Percentiles rank a stretch among this genome's conserved stretches.
phyloP scores from a whole-genome alignment of 2,797 vertebrate genomes.

The Micrastur ruficollis region DNA sequence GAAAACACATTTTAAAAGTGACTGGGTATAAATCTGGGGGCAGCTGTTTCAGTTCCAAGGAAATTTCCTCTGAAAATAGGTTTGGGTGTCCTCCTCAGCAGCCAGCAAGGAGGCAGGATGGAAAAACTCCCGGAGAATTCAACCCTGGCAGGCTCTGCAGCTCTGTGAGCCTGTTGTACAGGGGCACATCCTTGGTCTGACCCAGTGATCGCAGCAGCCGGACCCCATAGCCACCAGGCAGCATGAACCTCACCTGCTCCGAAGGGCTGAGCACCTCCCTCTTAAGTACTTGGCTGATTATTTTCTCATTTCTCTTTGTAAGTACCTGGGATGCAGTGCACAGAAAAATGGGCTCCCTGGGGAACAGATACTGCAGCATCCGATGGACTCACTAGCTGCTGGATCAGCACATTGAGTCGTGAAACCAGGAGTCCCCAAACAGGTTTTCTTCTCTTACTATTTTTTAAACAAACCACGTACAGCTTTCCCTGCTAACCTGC shows the following conservation, averaged over 20 bases:
- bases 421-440: neutral
- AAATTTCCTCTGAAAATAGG: neutral
- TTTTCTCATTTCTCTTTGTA: neutral
- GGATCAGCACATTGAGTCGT: neutral
- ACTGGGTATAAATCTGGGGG: neutral
- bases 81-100: neutral
- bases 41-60: neutral
- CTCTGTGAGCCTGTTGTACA: neutral
- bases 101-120: neutral
- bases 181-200: neutral
- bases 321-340: neutral
- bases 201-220: neutral
- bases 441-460: neutral
- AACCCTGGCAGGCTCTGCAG: neutral
- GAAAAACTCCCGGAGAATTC: neutral
- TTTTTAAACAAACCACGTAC: neutral
- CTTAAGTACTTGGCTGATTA: too few species aligned
- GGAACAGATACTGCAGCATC: neutral
- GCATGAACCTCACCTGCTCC: neutral
- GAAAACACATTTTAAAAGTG: neutral
- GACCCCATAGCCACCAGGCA: neutral
- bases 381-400: neutral
- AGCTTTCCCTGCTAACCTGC: neutral
- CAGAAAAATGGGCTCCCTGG: neutral
- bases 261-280: neutral